These are phyloP conservation scores for Champsocephalus esox DNA, from an alignment of 2,797 vertebrate genomes.

Conservation along the genomic window DNA sequence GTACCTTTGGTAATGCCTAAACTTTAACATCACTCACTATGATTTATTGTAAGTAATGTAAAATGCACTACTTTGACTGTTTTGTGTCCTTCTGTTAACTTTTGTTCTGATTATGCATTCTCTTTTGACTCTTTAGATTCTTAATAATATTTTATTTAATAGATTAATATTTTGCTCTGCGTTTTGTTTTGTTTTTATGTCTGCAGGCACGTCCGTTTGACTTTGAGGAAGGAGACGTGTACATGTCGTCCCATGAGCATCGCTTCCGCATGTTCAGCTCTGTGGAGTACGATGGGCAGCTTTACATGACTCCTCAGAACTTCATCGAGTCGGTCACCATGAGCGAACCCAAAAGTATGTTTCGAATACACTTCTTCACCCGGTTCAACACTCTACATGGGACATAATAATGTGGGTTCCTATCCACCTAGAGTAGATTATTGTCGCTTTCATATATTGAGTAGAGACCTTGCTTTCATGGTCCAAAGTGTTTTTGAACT, in stretches of 20 bases:
- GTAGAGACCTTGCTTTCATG: not conserved
- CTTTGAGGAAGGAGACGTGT: slow-evolving; percentile 91
- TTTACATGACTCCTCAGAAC: slow-evolving; percentile 97
- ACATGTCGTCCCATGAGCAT: slow-evolving; percentile 94
- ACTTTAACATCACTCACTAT: not conserved
- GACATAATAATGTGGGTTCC: not conserved
- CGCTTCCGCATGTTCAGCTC: slow-evolving; percentile 95
- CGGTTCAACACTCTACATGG: not conserved
- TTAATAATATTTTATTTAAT: too few relatives aligned
- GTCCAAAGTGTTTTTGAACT: not conserved
- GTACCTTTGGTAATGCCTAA: not conserved
- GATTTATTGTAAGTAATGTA: not conserved
- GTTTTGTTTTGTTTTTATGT: slow-evolving; percentile 4
- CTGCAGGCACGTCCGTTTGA: slow-evolving; percentile 80
- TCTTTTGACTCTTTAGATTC: not conserved
- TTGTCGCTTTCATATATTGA: not conserved
- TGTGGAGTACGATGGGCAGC: slow-evolving; percentile 94
- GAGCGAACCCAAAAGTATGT: slow-evolving; percentile 91
- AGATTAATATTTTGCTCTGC: not conserved
- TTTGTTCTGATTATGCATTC: not conserved
- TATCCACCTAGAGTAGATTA: not conserved
- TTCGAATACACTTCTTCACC: not conserved
- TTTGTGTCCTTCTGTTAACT: not conserved
- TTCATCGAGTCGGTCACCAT: slow-evolving; percentile 96
- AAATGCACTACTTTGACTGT: not conserved